Evolutionary conservation across 2,888 invertebrate genomes (phyloP), one percentile per base, ranked within the genome.

Genomic region (Prostheceraeus crozeri): DNA sequence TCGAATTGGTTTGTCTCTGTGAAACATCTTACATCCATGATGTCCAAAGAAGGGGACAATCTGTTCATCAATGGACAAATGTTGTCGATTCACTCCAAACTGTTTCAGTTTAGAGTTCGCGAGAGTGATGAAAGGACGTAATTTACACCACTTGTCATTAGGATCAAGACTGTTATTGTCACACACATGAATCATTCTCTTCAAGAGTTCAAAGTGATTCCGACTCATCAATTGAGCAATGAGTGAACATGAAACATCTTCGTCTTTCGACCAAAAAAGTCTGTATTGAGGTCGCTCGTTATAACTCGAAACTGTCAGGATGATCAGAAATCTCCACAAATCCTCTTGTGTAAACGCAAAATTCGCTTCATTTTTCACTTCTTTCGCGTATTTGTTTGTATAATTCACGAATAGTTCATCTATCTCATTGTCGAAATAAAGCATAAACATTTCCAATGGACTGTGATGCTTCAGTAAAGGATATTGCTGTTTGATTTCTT

Each of bases 1-100:
- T n/a, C n/a, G 4, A 21, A 40, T 40, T 40, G 40, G 40, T 40
- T 40, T 40, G 16, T 40, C n/a, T 40, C 40, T 40, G 40, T 40
- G n/a, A n/a, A 8, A 40, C 40, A 40, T 40, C 19, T 40, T 40
- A n/a, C 40, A 40, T n/a, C 4, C 4, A 40, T 40, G 40, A 4
- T 33, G 33, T 33, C 33, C n/a, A 33, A 10, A 33, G n/a, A 8
- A 33, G 14, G 40, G 40, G 40, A 40, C 6, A 4, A 40, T 40
- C n/a, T 40, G 6, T 4, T 40, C 19, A 21, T 40, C 40, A 40
- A 40, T 40, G 40, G n/a, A 40, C 8, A 33, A 23, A n/a, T 8
- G n/a, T 11, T 8, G 40, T 14, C n/a, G 40, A 21, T n/a, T 40
- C 40, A 40, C 40, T 40, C 40, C 40, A 40, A 40, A 40, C 40